phyloP scores from a whole-genome alignment of 2,797 vertebrate species.

The Syncerus caffer region DNA sequence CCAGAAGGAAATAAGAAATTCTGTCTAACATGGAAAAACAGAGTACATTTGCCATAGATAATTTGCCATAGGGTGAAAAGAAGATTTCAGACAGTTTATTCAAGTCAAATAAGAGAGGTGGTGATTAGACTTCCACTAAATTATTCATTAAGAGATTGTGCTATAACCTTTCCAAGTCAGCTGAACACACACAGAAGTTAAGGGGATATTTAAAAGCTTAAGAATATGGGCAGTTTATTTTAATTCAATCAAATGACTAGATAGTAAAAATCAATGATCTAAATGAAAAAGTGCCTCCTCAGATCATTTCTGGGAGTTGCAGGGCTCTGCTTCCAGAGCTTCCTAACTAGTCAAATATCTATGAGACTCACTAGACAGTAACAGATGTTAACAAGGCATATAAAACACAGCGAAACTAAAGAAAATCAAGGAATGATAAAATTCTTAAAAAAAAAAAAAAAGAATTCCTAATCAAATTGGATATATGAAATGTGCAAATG shows the following conservation, averaged over 20 bases:
- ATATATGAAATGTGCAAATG: neutral
- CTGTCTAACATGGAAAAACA: neutral
- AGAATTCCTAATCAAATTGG: neutral
- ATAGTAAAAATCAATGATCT: neutral
- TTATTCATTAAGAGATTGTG: neutral
- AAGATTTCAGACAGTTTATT: neutral
- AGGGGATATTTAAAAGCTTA: neutral
- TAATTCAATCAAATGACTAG: neutral
- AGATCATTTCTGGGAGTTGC: neutral
- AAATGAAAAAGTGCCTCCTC: neutral
- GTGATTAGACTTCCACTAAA: neutral
- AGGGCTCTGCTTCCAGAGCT: neutral
- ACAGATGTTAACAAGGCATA: neutral
- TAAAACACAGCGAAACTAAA: neutral
- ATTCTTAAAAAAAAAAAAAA: neutral
- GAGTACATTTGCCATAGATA: neutral
- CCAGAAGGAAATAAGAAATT: constrained; percentile 28
- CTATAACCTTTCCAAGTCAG: neutral
- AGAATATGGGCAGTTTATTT: neutral
- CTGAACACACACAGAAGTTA: neutral
- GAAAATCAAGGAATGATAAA: neutral
- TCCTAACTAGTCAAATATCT: neutral
- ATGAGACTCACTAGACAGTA: neutral
- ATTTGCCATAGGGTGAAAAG: neutral
- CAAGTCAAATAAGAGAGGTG: neutral